A percentile compares a stretch with the other conserved stretches of the same genome.
Conservation (phyloP, 2,797 vertebrate species). For the Melanotaenia maccullochi region DNA sequence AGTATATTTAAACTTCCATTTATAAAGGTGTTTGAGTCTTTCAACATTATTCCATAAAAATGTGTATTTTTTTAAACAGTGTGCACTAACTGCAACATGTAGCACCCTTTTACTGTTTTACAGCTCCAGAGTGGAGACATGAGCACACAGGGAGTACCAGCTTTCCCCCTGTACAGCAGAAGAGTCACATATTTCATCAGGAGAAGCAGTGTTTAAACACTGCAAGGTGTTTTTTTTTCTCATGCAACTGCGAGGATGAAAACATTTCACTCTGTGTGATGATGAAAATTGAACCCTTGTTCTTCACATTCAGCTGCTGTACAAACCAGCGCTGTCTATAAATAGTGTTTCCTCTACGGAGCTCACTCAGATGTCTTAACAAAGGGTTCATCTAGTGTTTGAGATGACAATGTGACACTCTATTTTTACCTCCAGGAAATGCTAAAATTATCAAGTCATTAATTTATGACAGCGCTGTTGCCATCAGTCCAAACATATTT, state of each 20-base stretch:
- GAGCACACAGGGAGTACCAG: no score
- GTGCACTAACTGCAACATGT: background rate
- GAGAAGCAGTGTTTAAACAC: background rate
- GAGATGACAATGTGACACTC: constrained; percentile 45
- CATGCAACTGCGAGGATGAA: background rate
- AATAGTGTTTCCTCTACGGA: constrained; percentile 24
- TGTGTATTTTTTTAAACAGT: background rate
- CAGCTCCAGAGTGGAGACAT: no score
- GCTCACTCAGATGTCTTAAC: constrained; percentile 45
- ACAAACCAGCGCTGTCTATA: constrained; percentile 5
- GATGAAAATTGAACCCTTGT: background rate
- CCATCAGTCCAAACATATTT: constrained; percentile 56
- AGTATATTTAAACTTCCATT: constrained; percentile 12
- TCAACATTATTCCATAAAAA: background rate
- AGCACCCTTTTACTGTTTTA: background rate
- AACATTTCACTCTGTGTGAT: constrained; percentile 5
- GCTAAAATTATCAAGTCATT: constrained; percentile 68
- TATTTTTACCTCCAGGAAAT: constrained; percentile 62
- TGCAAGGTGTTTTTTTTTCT: background rate
- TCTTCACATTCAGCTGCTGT: constrained; percentile 15
- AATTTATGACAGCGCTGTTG: constrained; percentile 64
- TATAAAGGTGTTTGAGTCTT: background rate
- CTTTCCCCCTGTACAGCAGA: no score
- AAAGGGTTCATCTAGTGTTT: constrained; percentile 46
- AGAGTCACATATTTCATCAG: background rate